Conservation (phyloP, 2,888 invertebrate species). For the Eupsilia transversa region DNA sequence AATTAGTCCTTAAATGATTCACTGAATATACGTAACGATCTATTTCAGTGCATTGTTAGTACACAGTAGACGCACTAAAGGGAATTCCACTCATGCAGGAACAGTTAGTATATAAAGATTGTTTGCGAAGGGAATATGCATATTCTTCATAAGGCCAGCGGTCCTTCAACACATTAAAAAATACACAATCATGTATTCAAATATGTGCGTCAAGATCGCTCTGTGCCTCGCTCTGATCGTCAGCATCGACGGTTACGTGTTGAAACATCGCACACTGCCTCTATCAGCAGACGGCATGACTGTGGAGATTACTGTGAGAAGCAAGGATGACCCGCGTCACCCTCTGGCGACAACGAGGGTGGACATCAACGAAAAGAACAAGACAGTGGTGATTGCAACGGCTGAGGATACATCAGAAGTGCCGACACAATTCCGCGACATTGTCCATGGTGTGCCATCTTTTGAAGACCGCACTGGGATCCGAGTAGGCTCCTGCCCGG, state of each 20-base stretch:
- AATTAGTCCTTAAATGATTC: slow-evolving; percentile 24
- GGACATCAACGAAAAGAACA: slow-evolving; percentile 48
- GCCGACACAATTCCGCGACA: neutral
- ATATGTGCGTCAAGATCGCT: slow-evolving; percentile 59
- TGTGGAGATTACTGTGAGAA: slow-evolving; percentile 63
- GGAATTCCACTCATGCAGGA: slow-evolving; percentile 6
- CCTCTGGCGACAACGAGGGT: slow-evolving; percentile 56
- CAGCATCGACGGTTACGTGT: slow-evolving; percentile 59
- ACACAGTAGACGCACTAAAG: neutral
- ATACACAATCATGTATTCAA: slow-evolving; percentile 63
- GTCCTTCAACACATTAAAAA: slow-evolving; percentile 50
- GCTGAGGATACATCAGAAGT: slow-evolving; percentile 21
- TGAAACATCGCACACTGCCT: slow-evolving; percentile 49
- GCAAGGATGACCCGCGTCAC: slow-evolving; percentile 35
- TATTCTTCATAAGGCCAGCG: slow-evolving; percentile 4
- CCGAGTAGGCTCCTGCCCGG: slow-evolving; percentile 45
- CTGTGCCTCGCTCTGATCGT: slow-evolving; percentile 59
- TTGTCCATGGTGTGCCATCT: neutral
- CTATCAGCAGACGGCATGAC: slow-evolving; percentile 63
- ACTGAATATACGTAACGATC: neutral
- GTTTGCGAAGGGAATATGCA: neutral
- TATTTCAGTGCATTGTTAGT: slow-evolving; percentile 7
- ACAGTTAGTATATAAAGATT: slow-evolving; percentile 41
- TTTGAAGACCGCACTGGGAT: slow-evolving; percentile 47
- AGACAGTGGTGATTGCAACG: slow-evolving; percentile 39